Conservation (phyloP, 2,888 invertebrate species). For the Rhabditoides inermis region DNA sequence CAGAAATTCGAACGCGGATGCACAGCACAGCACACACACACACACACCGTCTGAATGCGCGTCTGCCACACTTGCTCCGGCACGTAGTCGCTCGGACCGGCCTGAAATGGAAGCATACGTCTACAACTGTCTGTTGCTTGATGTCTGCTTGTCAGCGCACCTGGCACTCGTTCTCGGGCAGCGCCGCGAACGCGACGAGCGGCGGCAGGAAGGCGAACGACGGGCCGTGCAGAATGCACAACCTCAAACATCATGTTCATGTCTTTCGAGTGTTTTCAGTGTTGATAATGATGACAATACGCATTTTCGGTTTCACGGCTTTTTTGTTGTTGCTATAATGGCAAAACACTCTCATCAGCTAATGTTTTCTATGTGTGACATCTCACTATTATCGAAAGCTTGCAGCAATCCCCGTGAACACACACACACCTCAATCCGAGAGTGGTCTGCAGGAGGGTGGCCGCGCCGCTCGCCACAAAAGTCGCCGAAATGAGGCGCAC, state of each 20-base stretch:
- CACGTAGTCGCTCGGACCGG: too few species aligned
- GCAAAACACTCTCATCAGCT: too few species aligned
- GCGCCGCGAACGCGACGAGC: conserved; percentile 28
- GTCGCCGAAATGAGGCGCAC: conserved; percentile 44
- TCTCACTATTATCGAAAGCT: conserved; percentile 8
- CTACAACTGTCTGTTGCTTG: conserved; percentile 15
- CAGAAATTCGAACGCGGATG: too few species aligned
- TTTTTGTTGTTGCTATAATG: too few species aligned
- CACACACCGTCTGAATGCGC: too few species aligned
- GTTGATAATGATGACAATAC: too few species aligned
- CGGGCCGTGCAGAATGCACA: conserved; percentile 48
- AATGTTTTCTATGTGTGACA: too few species aligned
- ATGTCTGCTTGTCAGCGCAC: conserved; percentile 4
- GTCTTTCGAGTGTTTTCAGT: too few species aligned
- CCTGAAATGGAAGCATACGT: conserved; percentile 11
- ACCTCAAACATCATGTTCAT: conserved; percentile 27
- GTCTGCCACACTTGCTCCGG: too few species aligned
- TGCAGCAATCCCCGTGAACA: neutral
- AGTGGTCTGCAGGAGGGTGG: conserved; percentile 42
- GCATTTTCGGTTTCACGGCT: too few species aligned
- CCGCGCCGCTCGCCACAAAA: conserved; percentile 39
- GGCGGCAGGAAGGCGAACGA: conserved; percentile 49
- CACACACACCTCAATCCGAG: conserved; percentile 33
- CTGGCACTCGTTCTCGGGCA: conserved; percentile 21
- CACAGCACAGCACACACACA: too few species aligned